A percentile compares a stretch with the other conserved stretches of the same genome.
phyloP scores from a whole-genome alignment of 2,797 vertebrate species.

The Odontamblyopus rebecca region DNA sequence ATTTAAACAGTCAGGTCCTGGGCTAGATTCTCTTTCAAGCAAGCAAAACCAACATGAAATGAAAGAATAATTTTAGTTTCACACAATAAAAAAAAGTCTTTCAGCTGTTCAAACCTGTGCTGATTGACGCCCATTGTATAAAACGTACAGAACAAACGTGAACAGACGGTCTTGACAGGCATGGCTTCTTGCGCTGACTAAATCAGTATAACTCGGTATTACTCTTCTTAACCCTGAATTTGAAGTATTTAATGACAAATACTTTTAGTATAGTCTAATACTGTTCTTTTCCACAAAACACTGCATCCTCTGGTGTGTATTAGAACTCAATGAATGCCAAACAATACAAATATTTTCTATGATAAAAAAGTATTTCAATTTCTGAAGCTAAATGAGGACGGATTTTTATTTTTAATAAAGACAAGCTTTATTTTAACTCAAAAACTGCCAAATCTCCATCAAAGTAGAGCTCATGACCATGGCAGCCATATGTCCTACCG shows the following conservation, averaged over 20 bases:
- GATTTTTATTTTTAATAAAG: not conserved
- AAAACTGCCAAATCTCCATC: not conserved
- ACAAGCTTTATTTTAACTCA: not conserved
- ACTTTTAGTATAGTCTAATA: conserved; percentile 9
- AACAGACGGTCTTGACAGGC: conserved; percentile 5
- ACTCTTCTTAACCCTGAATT: not conserved
- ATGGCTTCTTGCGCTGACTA: conserved; percentile 1
- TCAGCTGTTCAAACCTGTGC: conserved; percentile 31
- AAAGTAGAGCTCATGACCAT: not conserved
- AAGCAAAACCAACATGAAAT: conserved; percentile 21
- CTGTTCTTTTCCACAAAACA: conserved; percentile 43
- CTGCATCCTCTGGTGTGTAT: conserved; percentile 5
- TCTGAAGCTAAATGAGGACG: too few relatives aligned
- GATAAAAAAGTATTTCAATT: too few relatives aligned
- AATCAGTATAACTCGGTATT: not conserved
- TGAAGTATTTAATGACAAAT: conserved; percentile 37
- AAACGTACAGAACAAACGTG: not conserved
- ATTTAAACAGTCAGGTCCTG: conserved; percentile 19
- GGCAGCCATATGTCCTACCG: not conserved
- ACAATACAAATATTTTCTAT: too few relatives aligned
- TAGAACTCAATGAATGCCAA: conserved; percentile 10
- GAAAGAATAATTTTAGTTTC: conserved; percentile 23
- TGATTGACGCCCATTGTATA: conserved; percentile 24
- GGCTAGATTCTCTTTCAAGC: conserved; percentile 12
- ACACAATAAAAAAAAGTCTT: conserved; percentile 37